Evolutionary conservation across 2,113 vertebrate genomes (phyloP).

Genomic region (Alexandromys fortis): DNA sequence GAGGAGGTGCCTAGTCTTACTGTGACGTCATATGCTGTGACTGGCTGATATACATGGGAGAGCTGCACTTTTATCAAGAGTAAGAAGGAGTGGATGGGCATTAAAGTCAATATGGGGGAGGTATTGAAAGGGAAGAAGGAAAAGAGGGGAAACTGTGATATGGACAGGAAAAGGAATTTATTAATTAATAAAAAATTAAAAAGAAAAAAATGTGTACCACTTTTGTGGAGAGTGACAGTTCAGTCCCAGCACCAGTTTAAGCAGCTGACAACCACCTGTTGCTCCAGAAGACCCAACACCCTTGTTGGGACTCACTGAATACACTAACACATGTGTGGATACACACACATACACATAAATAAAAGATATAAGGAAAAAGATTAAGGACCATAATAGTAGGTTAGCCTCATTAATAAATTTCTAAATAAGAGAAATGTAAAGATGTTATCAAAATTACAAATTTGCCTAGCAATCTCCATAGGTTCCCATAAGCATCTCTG

Average conservation of each 20-base stretch:
- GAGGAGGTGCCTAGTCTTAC: neutral
- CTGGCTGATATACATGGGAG: neutral
- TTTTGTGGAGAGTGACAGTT: neutral
- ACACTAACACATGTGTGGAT: neutral
- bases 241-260: neutral
- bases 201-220: neutral
- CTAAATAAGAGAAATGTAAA: neutral
- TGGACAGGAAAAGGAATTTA: neutral
- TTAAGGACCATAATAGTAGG: neutral
- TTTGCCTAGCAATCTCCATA: neutral
- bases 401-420: neutral
- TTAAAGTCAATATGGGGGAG: neutral
- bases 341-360: neutral
- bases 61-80: neutral
- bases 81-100: neutral
- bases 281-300: neutral
- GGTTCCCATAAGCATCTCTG: neutral
- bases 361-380: neutral
- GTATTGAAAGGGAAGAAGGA: neutral
- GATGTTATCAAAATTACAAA: conserved; percentile 27
- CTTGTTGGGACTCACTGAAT: neutral
- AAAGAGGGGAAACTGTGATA: neutral
- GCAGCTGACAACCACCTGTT: neutral
- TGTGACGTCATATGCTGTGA: neutral
- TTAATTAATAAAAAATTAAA: neutral